Evolutionary conservation across 2,113 vertebrate species (phyloP).

Genomic region (Ceyx melanurus): DNA sequence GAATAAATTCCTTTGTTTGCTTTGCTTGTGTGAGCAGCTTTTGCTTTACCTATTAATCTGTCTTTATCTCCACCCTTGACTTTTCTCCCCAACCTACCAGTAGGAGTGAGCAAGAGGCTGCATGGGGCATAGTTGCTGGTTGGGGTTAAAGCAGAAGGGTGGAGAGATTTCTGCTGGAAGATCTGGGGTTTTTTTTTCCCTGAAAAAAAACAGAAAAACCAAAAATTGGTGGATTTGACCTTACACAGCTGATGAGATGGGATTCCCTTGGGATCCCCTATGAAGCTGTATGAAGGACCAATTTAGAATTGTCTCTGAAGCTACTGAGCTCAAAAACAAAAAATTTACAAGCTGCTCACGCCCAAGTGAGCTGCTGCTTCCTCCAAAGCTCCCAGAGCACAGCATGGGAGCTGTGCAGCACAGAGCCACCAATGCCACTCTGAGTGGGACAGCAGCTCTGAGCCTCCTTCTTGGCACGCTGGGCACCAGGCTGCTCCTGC

Average conservation of each 20-base stretch:
- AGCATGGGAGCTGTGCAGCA: neutral
- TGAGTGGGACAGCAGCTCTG: rapidly evolving
- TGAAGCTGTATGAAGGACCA: neutral
- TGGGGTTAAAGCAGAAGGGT: neutral
- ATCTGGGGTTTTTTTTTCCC: too few relatives aligned
- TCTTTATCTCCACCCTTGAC: neutral
- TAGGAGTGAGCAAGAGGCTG: neutral
- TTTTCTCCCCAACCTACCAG: neutral
- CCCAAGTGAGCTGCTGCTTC: neutral
- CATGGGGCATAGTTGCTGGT: neutral
- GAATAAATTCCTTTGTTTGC: neutral
- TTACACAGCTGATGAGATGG: neutral
- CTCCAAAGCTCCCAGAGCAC: neutral
- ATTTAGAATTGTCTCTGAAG: constrained; percentile 17
- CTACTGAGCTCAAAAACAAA: neutral
- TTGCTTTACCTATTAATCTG: neutral
- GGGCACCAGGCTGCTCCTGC: neutral
- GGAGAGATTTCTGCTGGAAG: neutral
- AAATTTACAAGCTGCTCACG: neutral
- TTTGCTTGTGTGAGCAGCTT: neutral
- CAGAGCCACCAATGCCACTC: neutral
- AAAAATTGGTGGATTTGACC: neutral
- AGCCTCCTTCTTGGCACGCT: neutral
- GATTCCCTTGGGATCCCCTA: neutral
- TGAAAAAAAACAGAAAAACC: neutral